phyloP scores from a whole-genome alignment of 2,113 vertebrate species.

The Equus quagga region DNA sequence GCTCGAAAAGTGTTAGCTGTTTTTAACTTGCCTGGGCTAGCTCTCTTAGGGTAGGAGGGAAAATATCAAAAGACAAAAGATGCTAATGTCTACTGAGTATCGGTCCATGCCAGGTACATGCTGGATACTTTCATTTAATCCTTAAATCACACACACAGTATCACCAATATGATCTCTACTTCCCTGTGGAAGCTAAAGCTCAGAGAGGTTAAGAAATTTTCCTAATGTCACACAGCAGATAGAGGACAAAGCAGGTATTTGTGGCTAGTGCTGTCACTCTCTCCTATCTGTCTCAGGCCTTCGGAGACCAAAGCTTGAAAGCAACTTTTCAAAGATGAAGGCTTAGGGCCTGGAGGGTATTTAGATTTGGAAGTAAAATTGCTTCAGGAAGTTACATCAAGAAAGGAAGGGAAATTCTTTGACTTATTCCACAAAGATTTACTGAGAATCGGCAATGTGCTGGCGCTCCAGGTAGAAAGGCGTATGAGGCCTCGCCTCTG shows the following conservation, averaged over 20 bases:
- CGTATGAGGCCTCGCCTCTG: not conserved
- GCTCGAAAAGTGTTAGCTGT: not conserved
- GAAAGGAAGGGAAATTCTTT: not conserved
- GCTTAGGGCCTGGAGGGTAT: not conserved
- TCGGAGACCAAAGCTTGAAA: not conserved
- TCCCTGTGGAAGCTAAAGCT: not conserved
- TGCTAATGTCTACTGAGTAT: not conserved
- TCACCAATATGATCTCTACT: not conserved
- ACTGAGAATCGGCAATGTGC: not conserved
- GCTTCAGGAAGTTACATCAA: not conserved
- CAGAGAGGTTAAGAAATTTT: not conserved
- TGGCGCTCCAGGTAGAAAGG: not conserved
- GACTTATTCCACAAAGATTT: not conserved
- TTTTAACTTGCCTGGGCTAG: not conserved
- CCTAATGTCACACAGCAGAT: not conserved
- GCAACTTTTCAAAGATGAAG: slow-evolving; percentile 40
- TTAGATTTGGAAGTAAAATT: slow-evolving; percentile 19
- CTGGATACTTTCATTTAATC: not conserved
- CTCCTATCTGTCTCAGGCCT: not conserved
- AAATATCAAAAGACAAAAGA: not conserved
- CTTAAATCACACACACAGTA: not conserved
- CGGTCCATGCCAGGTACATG: not conserved
- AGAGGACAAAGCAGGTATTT: not conserved
- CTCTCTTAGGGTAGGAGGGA: not conserved
- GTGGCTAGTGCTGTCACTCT: not conserved